Conservation (phyloP, 2,888 invertebrate species). For the Clunio marinus region DNA sequence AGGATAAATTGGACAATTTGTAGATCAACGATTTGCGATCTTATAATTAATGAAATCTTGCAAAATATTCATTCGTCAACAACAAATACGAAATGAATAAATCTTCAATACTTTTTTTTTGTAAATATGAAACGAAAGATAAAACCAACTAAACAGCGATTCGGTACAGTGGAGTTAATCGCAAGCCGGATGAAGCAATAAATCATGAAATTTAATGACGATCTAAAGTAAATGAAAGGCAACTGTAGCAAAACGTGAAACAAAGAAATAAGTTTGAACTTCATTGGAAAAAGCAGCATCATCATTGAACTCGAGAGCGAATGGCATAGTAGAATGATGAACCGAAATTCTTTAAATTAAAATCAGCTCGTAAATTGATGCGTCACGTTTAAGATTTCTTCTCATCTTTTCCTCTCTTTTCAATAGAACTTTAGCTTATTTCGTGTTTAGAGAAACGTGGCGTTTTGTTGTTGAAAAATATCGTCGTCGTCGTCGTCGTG, state of each 20-base stretch:
- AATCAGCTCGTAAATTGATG: conserved; percentile 7
- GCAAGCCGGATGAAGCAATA: conserved; percentile 2
- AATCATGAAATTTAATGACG: too few species aligned
- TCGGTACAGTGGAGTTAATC: neutral
- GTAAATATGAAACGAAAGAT: too few species aligned
- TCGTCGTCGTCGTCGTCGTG: neutral
- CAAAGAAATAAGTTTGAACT: too few species aligned
- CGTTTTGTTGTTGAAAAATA: neutral
- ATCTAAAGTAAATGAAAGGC: neutral
- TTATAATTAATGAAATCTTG: too few species aligned
- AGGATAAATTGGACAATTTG: too few species aligned
- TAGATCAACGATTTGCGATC: too few species aligned
- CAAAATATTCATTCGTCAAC: too few species aligned
- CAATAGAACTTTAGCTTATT: too few species aligned
- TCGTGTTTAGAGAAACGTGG: conserved; percentile 7
- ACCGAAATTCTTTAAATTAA: neutral
- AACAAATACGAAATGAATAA: too few species aligned
- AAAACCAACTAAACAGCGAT: neutral
- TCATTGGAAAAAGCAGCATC: neutral
- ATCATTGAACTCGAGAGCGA: neutral
- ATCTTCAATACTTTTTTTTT: too few species aligned
- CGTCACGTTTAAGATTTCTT: conserved; percentile 7
- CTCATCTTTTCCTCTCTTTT: neutral
- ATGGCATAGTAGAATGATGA: conserved; percentile 7
- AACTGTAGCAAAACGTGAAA: neutral